Evolutionary conservation across 2,113 vertebrate genomes (phyloP), one percentile per base, ranked within the genome.

Genomic region (Microtus pennsylvanicus): DNA sequence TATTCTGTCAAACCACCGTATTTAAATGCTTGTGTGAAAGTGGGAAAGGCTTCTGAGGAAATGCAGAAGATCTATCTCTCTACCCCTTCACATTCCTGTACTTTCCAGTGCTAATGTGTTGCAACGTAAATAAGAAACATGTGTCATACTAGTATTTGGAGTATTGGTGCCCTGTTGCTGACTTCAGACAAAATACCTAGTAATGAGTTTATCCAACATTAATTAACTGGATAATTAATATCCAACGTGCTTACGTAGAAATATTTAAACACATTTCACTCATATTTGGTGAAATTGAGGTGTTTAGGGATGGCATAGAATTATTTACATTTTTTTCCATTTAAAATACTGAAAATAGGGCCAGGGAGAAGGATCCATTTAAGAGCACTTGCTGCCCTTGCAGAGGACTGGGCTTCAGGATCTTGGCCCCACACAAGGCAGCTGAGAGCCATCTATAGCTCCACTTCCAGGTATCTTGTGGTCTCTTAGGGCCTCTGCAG

Each of bases 231-330:
- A 42, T 47, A 47, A 90, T 83, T 52, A 14, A 33, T 77, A 28
- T 75, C 35, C 33, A 74, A 69, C 67, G 74, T 83, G 14, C 38
- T 91, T 74, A 87, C 55, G 2, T 3, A 87, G 22, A 80, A 89
- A 80, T 90, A 69, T 90, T 47, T n/a, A 95, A 75, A 38, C 92
- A 30, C 45, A 8, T n/a, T 90, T 89, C 87, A 63, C 3, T 83
- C 5, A 2, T 80, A 75, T 45, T 83, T 74, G 24, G 9, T 83
- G 52, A 63, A 76, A n/a, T 58, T 77, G n/a, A 5, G 1, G 4
- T n/a, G 5, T 77, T 77, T 85, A 83, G 26, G 14, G 77, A 83
- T 38, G 7, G 9, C 3, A 35, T 72, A 1, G 16, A 28, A 45
- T 50, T 67, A 47, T 76, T 89, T 72, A 24, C 52, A 55, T 45